phyloP scores from a whole-genome alignment of 1,140 invertebrate genomes.

The Drosophila trapezifrons region DNA sequence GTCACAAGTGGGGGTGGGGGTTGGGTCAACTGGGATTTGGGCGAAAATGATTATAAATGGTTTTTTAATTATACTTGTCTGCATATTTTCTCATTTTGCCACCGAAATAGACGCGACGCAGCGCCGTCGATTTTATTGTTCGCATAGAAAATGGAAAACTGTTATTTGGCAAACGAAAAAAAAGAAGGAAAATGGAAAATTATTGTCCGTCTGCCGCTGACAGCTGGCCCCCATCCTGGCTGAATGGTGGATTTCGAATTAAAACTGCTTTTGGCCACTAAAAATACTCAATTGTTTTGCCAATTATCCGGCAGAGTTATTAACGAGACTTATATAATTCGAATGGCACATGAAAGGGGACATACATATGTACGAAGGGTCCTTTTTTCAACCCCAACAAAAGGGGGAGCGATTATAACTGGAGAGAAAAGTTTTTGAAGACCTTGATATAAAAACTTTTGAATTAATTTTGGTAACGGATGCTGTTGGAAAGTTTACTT shows the following conservation, averaged over 20 bases:
- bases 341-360: no score
- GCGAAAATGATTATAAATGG: conserved; percentile 68
- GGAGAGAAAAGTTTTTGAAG: background rate
- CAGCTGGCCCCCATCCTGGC: conserved; percentile 18
- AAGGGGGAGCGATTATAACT: no score
- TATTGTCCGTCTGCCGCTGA: conserved; percentile 29
- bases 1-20: background rate
- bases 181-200: conserved; percentile 30
- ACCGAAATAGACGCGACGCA: conserved; percentile 28
- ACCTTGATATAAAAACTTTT: background rate
- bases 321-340: conserved; percentile 1
- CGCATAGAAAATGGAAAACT: conserved; percentile 11
- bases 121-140: conserved; percentile 24
- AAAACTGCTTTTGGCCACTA: conserved; percentile 21
- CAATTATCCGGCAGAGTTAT: conserved; percentile 13
- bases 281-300: conserved; percentile 28
- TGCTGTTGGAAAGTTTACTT: no score
- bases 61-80: conserved; percentile 73
- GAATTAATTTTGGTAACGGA: no score
- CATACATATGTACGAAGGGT: no score
- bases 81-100: conserved; percentile 43
- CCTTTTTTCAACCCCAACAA: no score
- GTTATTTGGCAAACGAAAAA: conserved; percentile 8
- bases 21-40: conserved; percentile 51
- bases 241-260: conserved; percentile 9